Percentiles rank a stretch among this genome's conserved stretches.
Conservation (phyloP, 2,113 vertebrate genomes). For the Irena cyanogastra region DNA sequence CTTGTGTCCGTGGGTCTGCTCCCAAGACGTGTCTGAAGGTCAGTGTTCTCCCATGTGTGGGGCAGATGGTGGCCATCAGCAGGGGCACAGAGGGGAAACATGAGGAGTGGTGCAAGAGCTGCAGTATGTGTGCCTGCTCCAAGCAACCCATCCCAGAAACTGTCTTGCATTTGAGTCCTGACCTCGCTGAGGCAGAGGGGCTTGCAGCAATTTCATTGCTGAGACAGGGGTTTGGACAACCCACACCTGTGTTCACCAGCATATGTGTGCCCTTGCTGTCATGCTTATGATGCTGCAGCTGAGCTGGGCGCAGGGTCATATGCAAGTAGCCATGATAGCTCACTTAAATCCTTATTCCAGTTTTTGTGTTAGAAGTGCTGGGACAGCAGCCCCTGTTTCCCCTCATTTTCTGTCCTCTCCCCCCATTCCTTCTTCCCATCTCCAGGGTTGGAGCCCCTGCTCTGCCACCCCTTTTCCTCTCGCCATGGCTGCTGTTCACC, state of each 20-base stretch:
- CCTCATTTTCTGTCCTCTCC: conserved; percentile 8
- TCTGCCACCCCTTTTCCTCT: conserved; percentile 9
- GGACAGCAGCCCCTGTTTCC: conserved; percentile 60
- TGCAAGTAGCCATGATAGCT: neutral
- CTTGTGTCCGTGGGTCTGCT: fast-evolving
- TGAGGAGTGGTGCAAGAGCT: fast-evolving
- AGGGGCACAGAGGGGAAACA: neutral
- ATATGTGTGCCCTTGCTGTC: no score
- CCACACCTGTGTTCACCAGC: neutral
- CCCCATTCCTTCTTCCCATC: conserved; percentile 16
- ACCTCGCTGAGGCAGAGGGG: fast-evolving
- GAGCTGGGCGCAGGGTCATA: neutral
- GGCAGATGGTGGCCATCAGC: neutral
- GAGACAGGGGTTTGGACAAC: neutral
- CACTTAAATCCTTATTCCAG: neutral
- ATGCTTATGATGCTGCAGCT: neutral
- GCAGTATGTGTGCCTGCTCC: neutral
- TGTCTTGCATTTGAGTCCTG: no score
- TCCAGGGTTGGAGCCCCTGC: neutral
- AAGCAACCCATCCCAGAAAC: neutral
- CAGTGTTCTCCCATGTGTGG: neutral
- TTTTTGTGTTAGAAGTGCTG: neutral
- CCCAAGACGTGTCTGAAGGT: neutral
- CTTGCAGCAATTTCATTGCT: neutral
- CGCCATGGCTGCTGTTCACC: conserved; percentile 63